A percentile compares a stretch with the other conserved stretches of the same genome.
Conservation (phyloP, 2,797 vertebrate species). For the Aldrovandia affinis region DNA sequence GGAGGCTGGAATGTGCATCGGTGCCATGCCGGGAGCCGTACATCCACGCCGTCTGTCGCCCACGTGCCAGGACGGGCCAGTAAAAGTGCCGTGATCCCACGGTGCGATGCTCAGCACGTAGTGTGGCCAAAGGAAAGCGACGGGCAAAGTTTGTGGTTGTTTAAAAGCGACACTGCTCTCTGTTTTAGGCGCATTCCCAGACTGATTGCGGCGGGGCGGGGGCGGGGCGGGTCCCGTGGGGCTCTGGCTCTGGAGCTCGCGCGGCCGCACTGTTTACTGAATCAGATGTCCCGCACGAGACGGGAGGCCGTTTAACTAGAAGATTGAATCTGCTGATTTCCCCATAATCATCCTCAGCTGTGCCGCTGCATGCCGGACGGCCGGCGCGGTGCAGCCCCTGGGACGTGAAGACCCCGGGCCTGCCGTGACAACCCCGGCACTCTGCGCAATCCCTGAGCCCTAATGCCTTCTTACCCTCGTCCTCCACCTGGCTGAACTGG, state of each 20-base stretch:
- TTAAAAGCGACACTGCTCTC: too few relatives aligned
- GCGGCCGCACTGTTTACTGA: constrained; percentile 4
- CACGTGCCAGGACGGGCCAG: too few relatives aligned
- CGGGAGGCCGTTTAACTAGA: constrained; percentile 14
- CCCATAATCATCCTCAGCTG: constrained; percentile 11
- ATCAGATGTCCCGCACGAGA: constrained; percentile 35
- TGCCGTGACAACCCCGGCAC: not conserved
- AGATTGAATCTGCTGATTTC: constrained; percentile 35
- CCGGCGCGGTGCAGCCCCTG: not conserved
- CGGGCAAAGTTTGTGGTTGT: too few relatives aligned
- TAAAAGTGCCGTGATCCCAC: not conserved
- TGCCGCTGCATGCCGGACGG: not conserved
- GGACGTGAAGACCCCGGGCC: not conserved
- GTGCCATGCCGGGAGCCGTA: too few relatives aligned
- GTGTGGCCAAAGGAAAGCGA: not conserved
- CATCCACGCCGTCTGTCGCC: too few relatives aligned
- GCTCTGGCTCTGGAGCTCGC: not conserved
- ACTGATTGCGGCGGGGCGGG: not conserved
- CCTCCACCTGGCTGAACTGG: not conserved
- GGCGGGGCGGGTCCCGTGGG: not conserved
- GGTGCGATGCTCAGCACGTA: not conserved
- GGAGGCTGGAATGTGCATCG: too few relatives aligned
- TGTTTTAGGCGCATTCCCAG: too few relatives aligned
- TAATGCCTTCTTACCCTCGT: constrained; percentile 15
- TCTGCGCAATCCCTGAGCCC: not conserved